Evolutionary conservation across 2,888 invertebrate species (phyloP).

Genomic region (Molorchus minor): DNA sequence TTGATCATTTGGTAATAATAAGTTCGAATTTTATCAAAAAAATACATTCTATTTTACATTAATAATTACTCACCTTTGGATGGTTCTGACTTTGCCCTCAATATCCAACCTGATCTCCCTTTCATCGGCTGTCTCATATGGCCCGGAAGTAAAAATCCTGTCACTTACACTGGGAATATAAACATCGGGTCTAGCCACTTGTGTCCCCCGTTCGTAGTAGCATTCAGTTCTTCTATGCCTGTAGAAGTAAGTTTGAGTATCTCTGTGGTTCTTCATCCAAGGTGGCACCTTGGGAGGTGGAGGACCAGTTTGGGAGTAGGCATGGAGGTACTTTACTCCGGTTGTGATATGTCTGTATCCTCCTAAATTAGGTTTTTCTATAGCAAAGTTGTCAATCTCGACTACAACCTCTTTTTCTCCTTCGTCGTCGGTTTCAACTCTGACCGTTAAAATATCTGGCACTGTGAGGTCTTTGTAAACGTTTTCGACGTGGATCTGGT

Average conservation of each 20-base stretch:
- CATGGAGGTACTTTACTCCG: slow-evolving; percentile 80
- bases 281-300: slow-evolving; percentile 65
- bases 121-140: slow-evolving; percentile 74
- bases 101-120: slow-evolving; percentile 68
- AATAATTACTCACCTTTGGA: slow-evolving; percentile 65
- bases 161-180: slow-evolving; percentile 73
- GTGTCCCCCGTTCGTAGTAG: slow-evolving; percentile 68
- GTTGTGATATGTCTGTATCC: slow-evolving; percentile 80
- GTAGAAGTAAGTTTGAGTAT: slow-evolving; percentile 71
- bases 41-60: background rate
- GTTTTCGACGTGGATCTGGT: slow-evolving; percentile 52
- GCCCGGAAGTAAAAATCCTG: slow-evolving; percentile 67
- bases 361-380: slow-evolving; percentile 80
- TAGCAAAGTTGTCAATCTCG: slow-evolving; percentile 68
- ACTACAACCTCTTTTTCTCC: slow-evolving; percentile 65
- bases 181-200: slow-evolving; percentile 68
- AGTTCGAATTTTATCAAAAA: too few species aligned
- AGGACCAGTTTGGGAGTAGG: slow-evolving; percentile 82
- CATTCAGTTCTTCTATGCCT: slow-evolving; percentile 68
- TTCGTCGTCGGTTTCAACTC: slow-evolving; percentile 62
- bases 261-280: slow-evolving; percentile 67
- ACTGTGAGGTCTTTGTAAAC: slow-evolving; percentile 56
- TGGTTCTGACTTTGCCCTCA: slow-evolving; percentile 64
- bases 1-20: too few species aligned
- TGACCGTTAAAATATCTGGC: slow-evolving; percentile 68